These are phyloP conservation scores for Drosophila sucinea DNA, from an alignment of 1,140 invertebrate genomes.

Conservation along the genomic window DNA sequence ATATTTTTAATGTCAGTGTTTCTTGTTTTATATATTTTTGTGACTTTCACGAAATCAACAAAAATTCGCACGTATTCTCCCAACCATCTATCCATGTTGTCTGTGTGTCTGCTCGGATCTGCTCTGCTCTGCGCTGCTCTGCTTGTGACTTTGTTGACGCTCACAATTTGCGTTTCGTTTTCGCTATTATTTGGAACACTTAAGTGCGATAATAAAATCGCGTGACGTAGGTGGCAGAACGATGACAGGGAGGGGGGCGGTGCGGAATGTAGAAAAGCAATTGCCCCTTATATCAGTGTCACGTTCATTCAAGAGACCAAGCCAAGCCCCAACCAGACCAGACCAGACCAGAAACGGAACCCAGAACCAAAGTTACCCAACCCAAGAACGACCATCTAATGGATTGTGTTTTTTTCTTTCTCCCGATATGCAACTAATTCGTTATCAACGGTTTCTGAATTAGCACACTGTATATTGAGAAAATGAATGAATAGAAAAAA, in stretches of 20 bases:
- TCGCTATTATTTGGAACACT: conserved; percentile 41
- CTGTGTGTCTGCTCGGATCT: conserved; percentile 13
- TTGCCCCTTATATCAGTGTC: conserved; percentile 17
- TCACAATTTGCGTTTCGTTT: conserved; percentile 42
- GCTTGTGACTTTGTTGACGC: conserved; percentile 37
- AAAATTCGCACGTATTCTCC: conserved; percentile 62
- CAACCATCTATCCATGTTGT: not conserved
- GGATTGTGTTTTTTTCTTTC: conserved; percentile 23
- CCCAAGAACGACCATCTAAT: conserved; percentile 43
- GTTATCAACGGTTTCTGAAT: conserved; percentile 41
- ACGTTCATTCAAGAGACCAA: conserved; percentile 11
- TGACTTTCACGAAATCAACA: conserved; percentile 69
- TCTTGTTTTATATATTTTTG: conserved; percentile 19
- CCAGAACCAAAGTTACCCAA: conserved; percentile 37
- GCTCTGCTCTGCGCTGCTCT: not conserved
- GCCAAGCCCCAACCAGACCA: not conserved
- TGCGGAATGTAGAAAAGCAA: not conserved
- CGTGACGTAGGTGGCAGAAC: conserved; percentile 43
- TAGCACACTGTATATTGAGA: conserved; percentile 60
- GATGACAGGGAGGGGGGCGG: not conserved
- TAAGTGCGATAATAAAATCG: conserved; percentile 67
- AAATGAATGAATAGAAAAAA: conserved; percentile 61
- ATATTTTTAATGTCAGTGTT: conserved; percentile 58
- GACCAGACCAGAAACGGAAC: conserved; percentile 17
- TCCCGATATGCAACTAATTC: conserved; percentile 46